A percentile compares a stretch with the other conserved stretches of the same genome.
Conservation (phyloP, 2,797 vertebrate genomes). For the Gallinago stenura region DNA sequence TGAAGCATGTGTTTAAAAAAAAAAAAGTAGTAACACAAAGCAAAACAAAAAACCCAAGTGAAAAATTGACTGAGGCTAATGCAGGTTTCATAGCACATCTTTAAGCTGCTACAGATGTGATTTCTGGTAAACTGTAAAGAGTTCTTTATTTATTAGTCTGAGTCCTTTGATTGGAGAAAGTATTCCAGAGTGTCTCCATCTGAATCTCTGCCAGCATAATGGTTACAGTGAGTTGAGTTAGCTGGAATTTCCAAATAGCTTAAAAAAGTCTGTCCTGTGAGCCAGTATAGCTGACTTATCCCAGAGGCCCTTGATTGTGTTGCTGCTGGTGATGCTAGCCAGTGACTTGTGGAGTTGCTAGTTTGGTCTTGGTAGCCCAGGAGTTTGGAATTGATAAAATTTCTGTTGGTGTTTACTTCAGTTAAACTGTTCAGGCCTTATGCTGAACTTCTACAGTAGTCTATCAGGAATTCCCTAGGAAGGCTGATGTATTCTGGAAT, state of each 20-base stretch:
- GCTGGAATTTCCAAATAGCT: background rate
- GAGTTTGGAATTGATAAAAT: background rate
- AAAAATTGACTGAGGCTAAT: background rate
- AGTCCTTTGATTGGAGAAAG: background rate
- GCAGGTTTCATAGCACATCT: background rate
- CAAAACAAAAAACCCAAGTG: background rate
- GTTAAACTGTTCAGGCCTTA: background rate
- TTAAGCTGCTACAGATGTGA: background rate
- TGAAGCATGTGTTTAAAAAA: background rate
- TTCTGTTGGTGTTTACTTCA: background rate
- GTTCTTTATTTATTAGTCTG: background rate
- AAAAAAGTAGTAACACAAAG: background rate
- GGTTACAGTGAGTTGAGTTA: background rate
- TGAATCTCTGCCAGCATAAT: background rate
- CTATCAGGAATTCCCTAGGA: background rate
- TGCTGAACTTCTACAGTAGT: background rate
- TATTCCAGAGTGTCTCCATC: background rate
- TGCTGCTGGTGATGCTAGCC: background rate
- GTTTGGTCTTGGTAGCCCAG: background rate
- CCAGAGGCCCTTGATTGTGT: background rate
- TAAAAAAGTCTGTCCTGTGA: background rate
- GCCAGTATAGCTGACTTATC: background rate
- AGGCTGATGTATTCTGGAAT: background rate
- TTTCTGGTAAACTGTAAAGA: background rate
- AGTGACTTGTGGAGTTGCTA: background rate